Evolutionary conservation across 2,797 vertebrate genomes (phyloP).

Genomic region (Eulemur coronatus): DNA sequence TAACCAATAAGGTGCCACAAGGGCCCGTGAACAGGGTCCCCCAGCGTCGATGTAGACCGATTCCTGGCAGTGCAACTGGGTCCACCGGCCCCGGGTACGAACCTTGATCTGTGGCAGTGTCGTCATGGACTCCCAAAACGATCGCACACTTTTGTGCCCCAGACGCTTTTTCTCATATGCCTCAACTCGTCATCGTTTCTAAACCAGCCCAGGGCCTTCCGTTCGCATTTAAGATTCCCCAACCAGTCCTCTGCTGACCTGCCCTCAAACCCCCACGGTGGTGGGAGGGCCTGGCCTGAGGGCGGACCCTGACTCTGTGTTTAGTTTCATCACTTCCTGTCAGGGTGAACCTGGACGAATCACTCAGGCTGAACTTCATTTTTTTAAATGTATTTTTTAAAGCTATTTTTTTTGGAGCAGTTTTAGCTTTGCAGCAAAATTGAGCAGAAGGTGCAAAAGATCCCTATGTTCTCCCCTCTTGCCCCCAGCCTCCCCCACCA

Average conservation of each 20-base stretch:
- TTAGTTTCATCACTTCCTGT: background rate
- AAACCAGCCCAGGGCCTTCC: background rate
- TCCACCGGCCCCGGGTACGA: accelerated
- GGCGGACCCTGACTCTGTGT: accelerated
- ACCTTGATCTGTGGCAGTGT: background rate
- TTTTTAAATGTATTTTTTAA: background rate
- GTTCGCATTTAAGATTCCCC: background rate
- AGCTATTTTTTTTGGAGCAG: background rate
- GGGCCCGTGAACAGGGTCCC: background rate
- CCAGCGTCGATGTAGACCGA: background rate
- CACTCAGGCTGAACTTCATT: background rate
- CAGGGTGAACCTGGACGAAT: accelerated
- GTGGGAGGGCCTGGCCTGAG: background rate
- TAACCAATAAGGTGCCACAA: background rate
- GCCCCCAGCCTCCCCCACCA: background rate
- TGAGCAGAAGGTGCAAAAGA: background rate
- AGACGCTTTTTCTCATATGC: background rate
- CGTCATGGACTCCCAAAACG: background rate
- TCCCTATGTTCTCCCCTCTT: background rate
- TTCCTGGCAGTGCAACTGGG: too few relatives aligned
- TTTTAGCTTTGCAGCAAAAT: background rate
- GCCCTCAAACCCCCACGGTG: too few relatives aligned
- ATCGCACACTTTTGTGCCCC: accelerated
- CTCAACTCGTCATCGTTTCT: background rate
- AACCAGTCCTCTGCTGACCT: background rate